These are phyloP conservation scores for Thecophora atra DNA, from an alignment of 2,888 invertebrate species.

Conservation along the genomic window DNA sequence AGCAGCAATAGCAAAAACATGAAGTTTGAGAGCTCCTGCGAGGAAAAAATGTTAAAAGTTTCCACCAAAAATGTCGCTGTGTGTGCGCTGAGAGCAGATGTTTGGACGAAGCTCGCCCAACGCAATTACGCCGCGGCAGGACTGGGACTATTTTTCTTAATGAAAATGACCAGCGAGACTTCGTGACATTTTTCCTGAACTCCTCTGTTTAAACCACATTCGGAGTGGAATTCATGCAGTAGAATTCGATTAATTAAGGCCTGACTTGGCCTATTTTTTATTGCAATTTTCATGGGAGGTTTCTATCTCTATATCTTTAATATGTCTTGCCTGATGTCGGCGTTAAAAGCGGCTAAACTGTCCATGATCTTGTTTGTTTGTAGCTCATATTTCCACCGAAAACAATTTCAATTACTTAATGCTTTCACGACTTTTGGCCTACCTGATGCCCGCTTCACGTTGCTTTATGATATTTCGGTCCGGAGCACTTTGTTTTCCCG, in stretches of 20 bases:
- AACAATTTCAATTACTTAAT: background rate
- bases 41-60: slow-evolving; percentile 1
- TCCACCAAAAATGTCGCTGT: background rate
- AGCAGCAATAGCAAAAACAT: background rate
- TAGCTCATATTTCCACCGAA: background rate
- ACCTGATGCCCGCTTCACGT: no score
- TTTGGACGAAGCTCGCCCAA: background rate
- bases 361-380: background rate
- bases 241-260: no score
- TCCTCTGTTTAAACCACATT: no score
- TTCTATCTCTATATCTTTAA: background rate
- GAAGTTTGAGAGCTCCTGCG: slow-evolving; percentile 13
- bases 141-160: slow-evolving; percentile 22
- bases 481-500: background rate
- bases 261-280: no score
- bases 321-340: background rate
- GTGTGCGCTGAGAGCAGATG: background rate
- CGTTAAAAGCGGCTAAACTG: background rate
- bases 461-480: background rate
- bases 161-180: slow-evolving; percentile 15
- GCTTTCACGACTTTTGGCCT: background rate
- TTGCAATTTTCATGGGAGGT: background rate
- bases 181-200: background rate
- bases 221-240: no score
- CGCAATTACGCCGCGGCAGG: slow-evolving; percentile 10